These are phyloP conservation scores for Ischnus inquisitorius DNA, from an alignment of 2,888 invertebrate genomes.

Conservation along the genomic window DNA sequence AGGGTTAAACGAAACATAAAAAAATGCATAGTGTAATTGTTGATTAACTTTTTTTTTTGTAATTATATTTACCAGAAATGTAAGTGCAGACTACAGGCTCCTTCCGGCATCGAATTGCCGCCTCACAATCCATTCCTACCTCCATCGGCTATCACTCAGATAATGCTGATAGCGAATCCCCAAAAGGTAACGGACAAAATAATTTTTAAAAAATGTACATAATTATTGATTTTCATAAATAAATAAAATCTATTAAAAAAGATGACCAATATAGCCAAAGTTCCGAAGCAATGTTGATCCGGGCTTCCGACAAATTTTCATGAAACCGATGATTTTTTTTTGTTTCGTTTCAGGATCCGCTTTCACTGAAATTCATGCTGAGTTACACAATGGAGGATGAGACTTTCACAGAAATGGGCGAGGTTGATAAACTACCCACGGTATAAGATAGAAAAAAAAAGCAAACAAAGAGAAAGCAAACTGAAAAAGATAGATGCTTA, in stretches of 20 bases:
- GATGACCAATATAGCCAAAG: not conserved
- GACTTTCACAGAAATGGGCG: conserved; percentile 92
- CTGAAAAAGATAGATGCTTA: conserved; percentile 55
- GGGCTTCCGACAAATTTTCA: not conserved
- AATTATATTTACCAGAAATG: conserved; percentile 88
- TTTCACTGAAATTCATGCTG: conserved; percentile 91
- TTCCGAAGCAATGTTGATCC: too few species aligned
- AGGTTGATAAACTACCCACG: conserved; percentile 88
- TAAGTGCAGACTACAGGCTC: conserved; percentile 93
- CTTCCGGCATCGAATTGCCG: conserved; percentile 92
- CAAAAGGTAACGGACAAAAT: conserved; percentile 86
- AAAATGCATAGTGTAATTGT: not conserved
- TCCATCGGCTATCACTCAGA: conserved; percentile 95
- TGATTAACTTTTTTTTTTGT: conserved; percentile 25
- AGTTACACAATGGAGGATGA: conserved; percentile 93
- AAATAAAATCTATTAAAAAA: conserved; percentile 1
- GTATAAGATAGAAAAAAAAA: conserved; percentile 56
- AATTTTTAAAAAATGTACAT: too few species aligned
- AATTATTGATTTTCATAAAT: not conserved
- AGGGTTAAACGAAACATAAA: too few species aligned
- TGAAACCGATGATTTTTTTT: conserved; percentile 47
- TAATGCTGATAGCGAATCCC: conserved; percentile 94
- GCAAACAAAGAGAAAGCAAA: conserved; percentile 47
- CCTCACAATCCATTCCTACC: conserved; percentile 96
- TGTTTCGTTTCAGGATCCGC: conserved; percentile 82